Evolutionary conservation across 2,888 invertebrate species (phyloP).

Genomic region (Chironomus riparius): DNA sequence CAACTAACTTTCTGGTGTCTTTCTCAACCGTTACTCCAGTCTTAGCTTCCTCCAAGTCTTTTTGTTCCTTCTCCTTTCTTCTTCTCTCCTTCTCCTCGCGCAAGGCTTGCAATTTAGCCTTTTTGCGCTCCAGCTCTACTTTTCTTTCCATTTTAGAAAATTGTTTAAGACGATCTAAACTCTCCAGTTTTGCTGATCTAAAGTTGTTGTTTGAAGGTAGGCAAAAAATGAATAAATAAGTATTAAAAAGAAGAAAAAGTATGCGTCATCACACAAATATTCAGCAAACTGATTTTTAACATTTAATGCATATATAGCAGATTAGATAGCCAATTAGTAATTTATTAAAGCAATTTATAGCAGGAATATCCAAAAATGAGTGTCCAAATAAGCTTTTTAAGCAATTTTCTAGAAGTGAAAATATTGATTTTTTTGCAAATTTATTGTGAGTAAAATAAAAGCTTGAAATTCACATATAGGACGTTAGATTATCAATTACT

Average conservation of each 20-base stretch:
- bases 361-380: too few relatives aligned
- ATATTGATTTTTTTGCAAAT: slow-evolving; percentile 2
- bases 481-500: slow-evolving; percentile 13
- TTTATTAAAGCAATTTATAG: background rate
- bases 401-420: background rate
- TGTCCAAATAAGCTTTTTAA: background rate
- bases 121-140: slow-evolving; percentile 87
- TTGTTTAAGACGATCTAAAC: slow-evolving; percentile 24
- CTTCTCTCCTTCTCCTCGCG: slow-evolving; percentile 83
- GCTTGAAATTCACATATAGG: background rate
- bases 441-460: background rate
- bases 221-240: background rate
- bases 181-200: slow-evolving; percentile 27
- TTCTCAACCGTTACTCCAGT: slow-evolving; percentile 41
- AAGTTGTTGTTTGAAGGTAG: too few relatives aligned
- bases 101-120: slow-evolving; percentile 81
- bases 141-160: slow-evolving; percentile 57
- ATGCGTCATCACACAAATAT: slow-evolving; percentile 18
- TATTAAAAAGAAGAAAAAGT: background rate
- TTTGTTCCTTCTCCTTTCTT: slow-evolving; percentile 74
- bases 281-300: background rate
- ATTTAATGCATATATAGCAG: background rate
- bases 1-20: slow-evolving; percentile 39
- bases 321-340: background rate
- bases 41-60: slow-evolving; percentile 69